Evolutionary conservation across 2,888 invertebrate species (phyloP), one percentile per base, ranked within the genome.

Genomic region (Dexiosoma caninum): DNA sequence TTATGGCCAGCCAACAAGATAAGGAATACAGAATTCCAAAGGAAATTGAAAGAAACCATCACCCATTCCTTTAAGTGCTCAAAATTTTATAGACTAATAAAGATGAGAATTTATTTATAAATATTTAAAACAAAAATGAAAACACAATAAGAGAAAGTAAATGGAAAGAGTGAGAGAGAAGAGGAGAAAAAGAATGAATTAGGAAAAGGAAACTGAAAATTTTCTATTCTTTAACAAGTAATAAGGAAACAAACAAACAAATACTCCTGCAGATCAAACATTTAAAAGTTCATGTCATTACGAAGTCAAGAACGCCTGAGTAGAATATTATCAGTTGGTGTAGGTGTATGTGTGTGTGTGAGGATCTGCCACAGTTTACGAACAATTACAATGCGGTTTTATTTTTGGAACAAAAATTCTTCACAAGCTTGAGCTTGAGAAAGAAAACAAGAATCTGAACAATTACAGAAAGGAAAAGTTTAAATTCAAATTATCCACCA

Each of bases 311-410:
- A n/a, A 37, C 10, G 62, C 53, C 44, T 53, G 21, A n/a, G 51
- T 32, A 42, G 3, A 6, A 27, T 35, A 21, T 1, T 2, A 0
- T 12, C 16, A 44, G 9, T 12, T 53, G 32, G 23, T 23, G 21
- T 16, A 35, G 37, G 23, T 32, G 44, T 46, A 14, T 49, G 62
- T 23, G 44, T 40, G 66, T 40, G 42, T 21, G 14, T 35, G 21
- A 19, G 14, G n/a, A 42, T 27, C 21, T 46, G 44, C 27, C 12
- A 44, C 23, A 53, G 23, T 35, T 53, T 32, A 44, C 32, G 21
- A 49, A 72, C 67, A 57, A 72, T 77, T 77, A 77, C 77, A 72
- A 64, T 77, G 67, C 67, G 77, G 81, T 69, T 72, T 81, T 77
- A 69, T 51, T 62, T 72, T 42, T 69, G 66, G 57, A 49, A 62